Evolutionary conservation across 1,140 invertebrate genomes (phyloP).

Genomic region (Plectus sambesii): DNA sequence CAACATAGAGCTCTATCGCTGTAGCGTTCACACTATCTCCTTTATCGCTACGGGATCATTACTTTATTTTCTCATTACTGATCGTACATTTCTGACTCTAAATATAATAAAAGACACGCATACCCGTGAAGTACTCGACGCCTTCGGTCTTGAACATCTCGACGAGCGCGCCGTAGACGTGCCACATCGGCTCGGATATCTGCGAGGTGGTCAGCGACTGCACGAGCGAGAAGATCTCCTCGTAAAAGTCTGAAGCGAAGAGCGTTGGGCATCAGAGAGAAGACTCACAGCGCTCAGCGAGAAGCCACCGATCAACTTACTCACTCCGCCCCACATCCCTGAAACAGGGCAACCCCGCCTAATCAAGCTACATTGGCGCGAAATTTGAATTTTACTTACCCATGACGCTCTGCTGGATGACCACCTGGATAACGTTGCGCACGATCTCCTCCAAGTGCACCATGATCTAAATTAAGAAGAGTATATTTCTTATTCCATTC

Average conservation of each 20-base stretch:
- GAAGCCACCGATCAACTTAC: too few species aligned
- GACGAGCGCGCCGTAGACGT: conserved; percentile 71
- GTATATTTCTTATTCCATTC: background rate
- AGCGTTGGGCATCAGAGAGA: too few species aligned
- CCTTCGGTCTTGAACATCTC: conserved; percentile 52
- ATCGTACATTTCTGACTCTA: too few species aligned
- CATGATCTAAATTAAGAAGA: conserved; percentile 58
- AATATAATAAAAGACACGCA: conserved; percentile 6
- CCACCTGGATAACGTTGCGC: conserved; percentile 76
- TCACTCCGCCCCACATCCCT: too few species aligned
- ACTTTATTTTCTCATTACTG: too few species aligned
- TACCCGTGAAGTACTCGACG: conserved; percentile 79
- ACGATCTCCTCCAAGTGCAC: conserved; percentile 80
- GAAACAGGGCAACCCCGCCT: too few species aligned
- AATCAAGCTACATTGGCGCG: too few species aligned
- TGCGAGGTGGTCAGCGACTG: conserved; percentile 76
- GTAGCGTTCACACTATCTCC: too few species aligned
- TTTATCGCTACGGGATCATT: too few species aligned
- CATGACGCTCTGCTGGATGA: conserved; percentile 69
- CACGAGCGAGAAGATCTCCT: conserved; percentile 82
- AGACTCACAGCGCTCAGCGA: too few species aligned
- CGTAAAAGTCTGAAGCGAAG: conserved; percentile 83
- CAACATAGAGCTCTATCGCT: too few species aligned
- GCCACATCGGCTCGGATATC: conserved; percentile 89
- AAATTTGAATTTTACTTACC: conserved; percentile 52